Evolutionary conservation across 2,113 vertebrate species (phyloP).

Genomic region (Indicator maculatus): DNA sequence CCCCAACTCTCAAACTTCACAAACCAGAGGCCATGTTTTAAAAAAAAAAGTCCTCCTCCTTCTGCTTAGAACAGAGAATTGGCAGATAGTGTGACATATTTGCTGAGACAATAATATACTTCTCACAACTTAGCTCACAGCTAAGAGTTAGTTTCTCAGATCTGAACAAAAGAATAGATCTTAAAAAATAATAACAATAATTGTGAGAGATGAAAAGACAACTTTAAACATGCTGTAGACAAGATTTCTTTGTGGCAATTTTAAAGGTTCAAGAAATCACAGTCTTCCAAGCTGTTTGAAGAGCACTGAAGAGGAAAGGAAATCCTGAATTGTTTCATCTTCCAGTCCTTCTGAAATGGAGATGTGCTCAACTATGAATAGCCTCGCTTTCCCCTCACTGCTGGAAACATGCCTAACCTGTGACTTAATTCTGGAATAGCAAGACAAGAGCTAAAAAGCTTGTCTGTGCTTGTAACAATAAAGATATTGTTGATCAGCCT

Average conservation of each 20-base stretch:
- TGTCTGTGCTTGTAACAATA: background rate
- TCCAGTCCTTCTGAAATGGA: constrained; percentile 46
- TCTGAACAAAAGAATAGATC: background rate
- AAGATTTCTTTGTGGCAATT: background rate
- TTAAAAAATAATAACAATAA: constrained; percentile 23
- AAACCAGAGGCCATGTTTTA: background rate
- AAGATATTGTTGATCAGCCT: background rate
- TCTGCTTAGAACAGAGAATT: background rate
- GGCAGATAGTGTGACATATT: rapidly evolving
- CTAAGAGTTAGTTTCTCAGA: background rate
- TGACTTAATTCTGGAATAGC: background rate
- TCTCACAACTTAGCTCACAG: background rate
- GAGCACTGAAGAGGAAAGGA: background rate
- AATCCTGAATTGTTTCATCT: constrained; percentile 34
- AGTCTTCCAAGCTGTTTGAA: constrained; percentile 27
- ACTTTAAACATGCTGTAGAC: background rate
- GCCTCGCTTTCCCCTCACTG: background rate
- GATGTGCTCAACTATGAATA: constrained; percentile 9
- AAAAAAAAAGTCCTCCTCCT: background rate
- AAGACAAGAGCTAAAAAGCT: background rate
- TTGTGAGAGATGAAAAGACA: background rate
- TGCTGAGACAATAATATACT: background rate
- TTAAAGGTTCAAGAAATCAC: constrained; percentile 1
- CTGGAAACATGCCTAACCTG: background rate
- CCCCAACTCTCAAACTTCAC: background rate